These are phyloP conservation scores for Drosophila azteca DNA, from an alignment of 1,140 invertebrate species.

Conservation along the genomic window DNA sequence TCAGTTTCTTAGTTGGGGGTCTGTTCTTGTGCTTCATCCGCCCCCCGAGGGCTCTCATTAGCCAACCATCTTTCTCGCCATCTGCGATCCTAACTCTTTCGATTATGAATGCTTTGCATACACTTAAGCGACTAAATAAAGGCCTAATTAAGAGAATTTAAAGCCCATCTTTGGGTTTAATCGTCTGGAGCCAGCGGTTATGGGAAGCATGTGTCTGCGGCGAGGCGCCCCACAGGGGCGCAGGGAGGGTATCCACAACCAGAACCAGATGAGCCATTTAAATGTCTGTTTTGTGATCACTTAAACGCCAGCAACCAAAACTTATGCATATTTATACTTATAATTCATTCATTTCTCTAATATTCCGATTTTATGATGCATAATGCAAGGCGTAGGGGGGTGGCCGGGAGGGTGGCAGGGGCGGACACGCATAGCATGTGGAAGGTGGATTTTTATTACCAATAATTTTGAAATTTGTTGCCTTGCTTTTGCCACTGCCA, in stretches of 20 bases:
- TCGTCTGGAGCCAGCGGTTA: slow-evolving; percentile 10
- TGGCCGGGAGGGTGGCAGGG: not conserved
- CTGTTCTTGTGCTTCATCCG: too few relatives aligned
- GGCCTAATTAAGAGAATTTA: slow-evolving; percentile 66
- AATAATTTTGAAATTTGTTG: slow-evolving; percentile 81
- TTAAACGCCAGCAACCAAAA: slow-evolving; percentile 58
- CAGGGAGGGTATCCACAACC: not conserved
- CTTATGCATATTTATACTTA: slow-evolving; percentile 72
- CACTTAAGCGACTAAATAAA: slow-evolving; percentile 49
- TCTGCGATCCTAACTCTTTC: not conserved
- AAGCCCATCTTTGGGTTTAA: slow-evolving; percentile 55
- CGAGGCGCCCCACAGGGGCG: slow-evolving; percentile 5
- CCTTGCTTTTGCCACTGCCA: slow-evolving; percentile 30
- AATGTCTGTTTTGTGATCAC: slow-evolving; percentile 70
- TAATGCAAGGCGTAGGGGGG: slow-evolving; percentile 41
- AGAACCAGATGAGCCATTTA: slow-evolving; percentile 40
- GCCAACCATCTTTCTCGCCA: too few relatives aligned
- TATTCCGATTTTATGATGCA: slow-evolving; percentile 76
- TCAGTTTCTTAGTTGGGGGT: too few relatives aligned
- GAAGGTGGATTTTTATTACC: slow-evolving; percentile 80
- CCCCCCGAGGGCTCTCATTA: too few relatives aligned
- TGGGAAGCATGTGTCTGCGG: slow-evolving; percentile 29
- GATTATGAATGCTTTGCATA: slow-evolving; percentile 5
- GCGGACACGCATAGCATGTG: not conserved
- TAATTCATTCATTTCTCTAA: slow-evolving; percentile 80